These are phyloP conservation scores for Percina caprodes DNA, from an alignment of 2,113 vertebrate genomes.

Conservation along the genomic window DNA sequence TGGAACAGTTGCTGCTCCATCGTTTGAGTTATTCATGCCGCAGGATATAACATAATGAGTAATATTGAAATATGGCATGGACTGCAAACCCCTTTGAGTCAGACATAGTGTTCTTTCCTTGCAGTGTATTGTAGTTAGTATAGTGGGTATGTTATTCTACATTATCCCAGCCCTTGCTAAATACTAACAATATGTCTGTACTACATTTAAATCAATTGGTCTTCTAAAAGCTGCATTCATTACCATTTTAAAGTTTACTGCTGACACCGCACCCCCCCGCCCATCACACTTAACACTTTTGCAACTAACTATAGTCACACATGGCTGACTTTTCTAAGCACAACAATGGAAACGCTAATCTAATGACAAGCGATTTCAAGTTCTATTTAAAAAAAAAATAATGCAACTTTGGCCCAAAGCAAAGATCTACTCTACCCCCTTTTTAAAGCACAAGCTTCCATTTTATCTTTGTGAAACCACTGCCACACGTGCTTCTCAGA, in stretches of 20 bases:
- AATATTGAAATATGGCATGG: slow-evolving; percentile 10
- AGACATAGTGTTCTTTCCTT: slow-evolving; percentile 10
- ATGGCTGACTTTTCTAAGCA: slow-evolving; percentile 50
- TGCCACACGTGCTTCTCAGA: slow-evolving; percentile 64
- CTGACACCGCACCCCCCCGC: slow-evolving; percentile 33
- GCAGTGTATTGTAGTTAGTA: neutral
- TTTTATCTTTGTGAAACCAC: slow-evolving; percentile 55
- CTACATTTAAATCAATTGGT: slow-evolving; percentile 31
- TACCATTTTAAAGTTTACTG: slow-evolving; percentile 23
- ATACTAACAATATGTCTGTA: slow-evolving; percentile 11
- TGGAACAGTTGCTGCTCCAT: slow-evolving; percentile 44
- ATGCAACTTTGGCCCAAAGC: slow-evolving; percentile 14
- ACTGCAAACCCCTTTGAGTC: slow-evolving; percentile 28
- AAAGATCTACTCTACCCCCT: slow-evolving; percentile 26
- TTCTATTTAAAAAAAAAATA: neutral
- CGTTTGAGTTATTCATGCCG: slow-evolving; percentile 34
- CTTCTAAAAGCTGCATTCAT: slow-evolving; percentile 36
- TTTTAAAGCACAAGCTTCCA: slow-evolving; percentile 75
- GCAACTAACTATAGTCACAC: neutral
- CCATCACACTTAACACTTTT: slow-evolving; percentile 4
- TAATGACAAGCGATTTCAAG: slow-evolving; percentile 19
- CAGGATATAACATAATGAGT: slow-evolving; percentile 17
- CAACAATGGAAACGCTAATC: slow-evolving; percentile 28
- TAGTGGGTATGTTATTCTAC: neutral
- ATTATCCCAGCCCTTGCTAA: slow-evolving; percentile 14